These are phyloP conservation scores for Ennomos fuscantarius DNA, from an alignment of 2,888 invertebrate species.

Conservation along the genomic window DNA sequence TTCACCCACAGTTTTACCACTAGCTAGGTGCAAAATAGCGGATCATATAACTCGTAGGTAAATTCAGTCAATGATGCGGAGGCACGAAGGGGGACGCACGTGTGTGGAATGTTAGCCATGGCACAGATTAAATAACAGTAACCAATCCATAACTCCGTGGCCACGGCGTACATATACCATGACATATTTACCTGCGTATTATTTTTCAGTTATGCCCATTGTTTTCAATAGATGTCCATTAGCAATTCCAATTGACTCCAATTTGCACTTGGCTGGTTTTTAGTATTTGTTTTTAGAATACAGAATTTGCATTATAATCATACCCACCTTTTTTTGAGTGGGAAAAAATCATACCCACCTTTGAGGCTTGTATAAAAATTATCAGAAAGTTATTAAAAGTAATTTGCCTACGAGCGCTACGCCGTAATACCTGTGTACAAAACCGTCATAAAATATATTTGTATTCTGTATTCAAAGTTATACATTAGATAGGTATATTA, in stretches of 20 bases:
- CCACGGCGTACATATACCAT: conserved; percentile 21
- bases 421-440: conserved; percentile 23
- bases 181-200: conserved; percentile 49
- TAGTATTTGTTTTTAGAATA: too few species aligned
- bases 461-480: too few species aligned
- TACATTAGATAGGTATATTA: too few species aligned
- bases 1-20: not conserved
- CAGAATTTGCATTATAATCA: too few species aligned
- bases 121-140: not conserved
- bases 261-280: too few species aligned
- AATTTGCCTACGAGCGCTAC: conserved; percentile 23
- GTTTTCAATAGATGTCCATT: too few species aligned
- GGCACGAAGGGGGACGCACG: conserved; percentile 7
- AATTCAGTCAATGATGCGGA: conserved; percentile 5
- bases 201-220: too few species aligned
- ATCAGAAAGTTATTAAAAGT: not conserved
- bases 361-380: too few species aligned
- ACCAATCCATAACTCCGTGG: too few species aligned
- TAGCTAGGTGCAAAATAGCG: conserved; percentile 1
- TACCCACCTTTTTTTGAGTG: too few species aligned
- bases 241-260: too few species aligned
- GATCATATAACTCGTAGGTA: not conserved
- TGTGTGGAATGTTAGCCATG: conserved; percentile 6
- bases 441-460: conserved; percentile 17
- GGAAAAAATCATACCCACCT: too few species aligned